Conservation (phyloP, 2,888 invertebrate species). For the Cyclophora punctaria region DNA sequence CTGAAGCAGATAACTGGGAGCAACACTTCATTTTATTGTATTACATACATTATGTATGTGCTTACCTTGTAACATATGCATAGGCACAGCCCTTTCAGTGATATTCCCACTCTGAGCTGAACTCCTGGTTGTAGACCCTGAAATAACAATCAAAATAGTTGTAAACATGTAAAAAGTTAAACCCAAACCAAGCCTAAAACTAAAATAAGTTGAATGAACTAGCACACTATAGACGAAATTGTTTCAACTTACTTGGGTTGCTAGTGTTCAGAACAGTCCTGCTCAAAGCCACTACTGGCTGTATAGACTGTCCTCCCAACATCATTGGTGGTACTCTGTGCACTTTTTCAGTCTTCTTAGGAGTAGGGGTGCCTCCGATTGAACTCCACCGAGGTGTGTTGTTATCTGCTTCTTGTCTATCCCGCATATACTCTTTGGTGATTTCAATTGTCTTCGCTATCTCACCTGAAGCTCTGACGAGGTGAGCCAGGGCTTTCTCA, state of each 20-base stretch:
- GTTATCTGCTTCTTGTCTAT: constrained; percentile 35
- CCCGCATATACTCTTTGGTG: constrained; percentile 43
- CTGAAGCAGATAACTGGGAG: no score
- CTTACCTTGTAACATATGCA: constrained; percentile 62
- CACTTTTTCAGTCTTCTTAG: constrained; percentile 36
- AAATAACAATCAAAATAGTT: constrained; percentile 10
- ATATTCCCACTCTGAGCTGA: constrained; percentile 37
- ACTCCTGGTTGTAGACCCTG: constrained; percentile 34
- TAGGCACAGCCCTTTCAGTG: constrained; percentile 45
- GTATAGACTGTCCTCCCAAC: constrained; percentile 56
- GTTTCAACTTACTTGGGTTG: constrained; percentile 32
- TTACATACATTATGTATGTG: no score
- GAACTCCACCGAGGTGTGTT: constrained; percentile 48
- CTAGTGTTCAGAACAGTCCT: constrained; percentile 44
- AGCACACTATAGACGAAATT: no score
- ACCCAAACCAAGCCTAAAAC: no score
- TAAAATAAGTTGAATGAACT: background rate
- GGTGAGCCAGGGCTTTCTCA: constrained; percentile 46
- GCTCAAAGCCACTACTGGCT: constrained; percentile 58
- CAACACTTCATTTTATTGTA: no score
- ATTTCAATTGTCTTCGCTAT: constrained; percentile 47
- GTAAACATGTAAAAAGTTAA: no score
- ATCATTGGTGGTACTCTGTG: constrained; percentile 55
- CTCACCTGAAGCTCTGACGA: constrained; percentile 53
- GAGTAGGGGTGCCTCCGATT: constrained; percentile 37